These are phyloP conservation scores for Calliphora vicina DNA, from an alignment of 1,140 invertebrate species.

Conservation along the genomic window DNA sequence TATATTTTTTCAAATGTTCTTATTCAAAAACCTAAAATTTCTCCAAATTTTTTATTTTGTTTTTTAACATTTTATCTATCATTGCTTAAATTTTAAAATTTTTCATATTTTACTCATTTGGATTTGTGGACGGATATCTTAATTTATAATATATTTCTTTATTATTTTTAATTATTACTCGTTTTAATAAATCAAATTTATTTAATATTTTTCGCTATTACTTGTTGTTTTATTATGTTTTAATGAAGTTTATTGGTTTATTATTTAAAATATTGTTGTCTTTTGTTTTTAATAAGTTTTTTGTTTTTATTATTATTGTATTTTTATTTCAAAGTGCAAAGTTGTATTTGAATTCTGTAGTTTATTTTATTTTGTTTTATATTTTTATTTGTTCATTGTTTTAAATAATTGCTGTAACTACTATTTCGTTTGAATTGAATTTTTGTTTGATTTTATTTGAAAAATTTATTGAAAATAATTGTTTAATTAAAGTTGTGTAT, in stretches of 20 bases:
- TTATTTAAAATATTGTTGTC: neutral
- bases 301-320: neutral
- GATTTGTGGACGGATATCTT: constrained; percentile 32
- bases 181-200: neutral
- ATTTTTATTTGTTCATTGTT: neutral
- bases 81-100: constrained; percentile 14
- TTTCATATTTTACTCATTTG: constrained; percentile 11
- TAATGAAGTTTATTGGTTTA: neutral
- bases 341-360: neutral
- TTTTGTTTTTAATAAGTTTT: constrained; percentile 6
- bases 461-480: constrained; percentile 1
- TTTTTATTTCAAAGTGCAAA: neutral
- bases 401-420: neutral
- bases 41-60: too few relatives aligned
- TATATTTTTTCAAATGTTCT: too few relatives aligned
- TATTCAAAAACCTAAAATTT: too few relatives aligned
- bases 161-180: neutral
- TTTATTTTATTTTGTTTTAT: too few relatives aligned
- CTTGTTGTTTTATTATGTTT: neutral
- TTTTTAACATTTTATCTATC: too few relatives aligned
- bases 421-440: neutral
- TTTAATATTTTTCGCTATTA: constrained; percentile 1
- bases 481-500: neutral
- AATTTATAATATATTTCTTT: constrained; percentile 13
- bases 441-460: neutral